phyloP scores from a whole-genome alignment of 2,888 invertebrate species.

The Heliconius ethilla region DNA sequence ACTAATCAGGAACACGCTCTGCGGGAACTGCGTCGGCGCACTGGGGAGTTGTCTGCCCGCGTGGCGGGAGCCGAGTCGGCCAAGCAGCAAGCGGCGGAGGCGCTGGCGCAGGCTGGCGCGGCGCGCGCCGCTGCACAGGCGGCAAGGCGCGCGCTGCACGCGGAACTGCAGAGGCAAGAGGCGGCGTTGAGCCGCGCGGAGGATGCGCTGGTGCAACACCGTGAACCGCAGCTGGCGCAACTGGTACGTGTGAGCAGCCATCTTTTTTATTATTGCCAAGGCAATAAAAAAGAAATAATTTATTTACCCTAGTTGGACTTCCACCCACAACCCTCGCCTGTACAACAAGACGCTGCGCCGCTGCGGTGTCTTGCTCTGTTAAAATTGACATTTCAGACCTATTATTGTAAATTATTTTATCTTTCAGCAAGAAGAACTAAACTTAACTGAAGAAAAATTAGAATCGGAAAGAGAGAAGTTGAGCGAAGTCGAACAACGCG shows the following conservation, averaged over 20 bases:
- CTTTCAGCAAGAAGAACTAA: constrained; percentile 3
- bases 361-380: background rate
- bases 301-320: too few species aligned
- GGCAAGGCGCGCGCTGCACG: constrained; percentile 52
- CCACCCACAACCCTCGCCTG: too few species aligned
- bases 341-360: too few species aligned
- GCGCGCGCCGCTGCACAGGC: constrained; percentile 46
- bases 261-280: background rate
- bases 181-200: constrained; percentile 48
- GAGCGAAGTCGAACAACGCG: background rate
- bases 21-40: constrained; percentile 1
- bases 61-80: constrained; percentile 45
- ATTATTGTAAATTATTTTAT: background rate
- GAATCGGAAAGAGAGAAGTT: background rate
- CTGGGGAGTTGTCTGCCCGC: constrained; percentile 53
- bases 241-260: constrained; percentile 53
- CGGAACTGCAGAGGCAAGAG: constrained; percentile 27
- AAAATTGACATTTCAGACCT: background rate
- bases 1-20: constrained; percentile 84
- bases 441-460: background rate
- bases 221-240: constrained; percentile 62
- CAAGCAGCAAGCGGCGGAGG: constrained; percentile 77
- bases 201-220: constrained; percentile 58
- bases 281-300: too few species aligned
- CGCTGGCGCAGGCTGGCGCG: constrained; percentile 84